Conservation (phyloP, 2,113 vertebrate species). For the Hypanus sabinus region DNA sequence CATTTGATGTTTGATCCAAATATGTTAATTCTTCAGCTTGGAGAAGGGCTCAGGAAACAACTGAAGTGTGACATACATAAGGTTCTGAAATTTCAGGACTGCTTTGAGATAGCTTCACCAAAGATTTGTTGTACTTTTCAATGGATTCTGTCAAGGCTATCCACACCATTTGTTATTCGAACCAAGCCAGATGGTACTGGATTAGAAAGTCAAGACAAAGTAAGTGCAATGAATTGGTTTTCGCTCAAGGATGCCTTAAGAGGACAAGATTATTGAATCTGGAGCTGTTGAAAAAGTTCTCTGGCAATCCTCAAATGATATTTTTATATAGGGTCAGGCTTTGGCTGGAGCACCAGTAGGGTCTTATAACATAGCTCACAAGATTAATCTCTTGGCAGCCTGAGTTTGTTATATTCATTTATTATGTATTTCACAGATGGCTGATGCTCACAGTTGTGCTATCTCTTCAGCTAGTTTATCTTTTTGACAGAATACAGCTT, state of each 20-base stretch:
- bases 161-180: slow-evolving; percentile 90
- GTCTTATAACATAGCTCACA: not conserved
- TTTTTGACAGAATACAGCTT: not conserved
- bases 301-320: not conserved
- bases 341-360: not conserved
- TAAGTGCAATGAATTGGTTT: slow-evolving; percentile 51
- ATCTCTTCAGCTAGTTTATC: not conserved
- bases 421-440: not conserved
- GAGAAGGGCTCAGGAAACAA: slow-evolving; percentile 85
- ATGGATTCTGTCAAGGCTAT: slow-evolving; percentile 79
- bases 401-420: not conserved
- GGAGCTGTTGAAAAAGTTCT: not conserved
- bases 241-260: not conserved
- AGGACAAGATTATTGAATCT: not conserved
- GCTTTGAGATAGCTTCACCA: slow-evolving; percentile 90
- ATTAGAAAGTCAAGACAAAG: slow-evolving; percentile 84
- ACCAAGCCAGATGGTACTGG: slow-evolving; percentile 72
- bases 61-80: slow-evolving; percentile 77
- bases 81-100: slow-evolving; percentile 78
- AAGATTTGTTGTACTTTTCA: slow-evolving; percentile 83
- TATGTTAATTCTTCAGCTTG: slow-evolving; percentile 87
- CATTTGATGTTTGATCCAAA: slow-evolving; percentile 85
- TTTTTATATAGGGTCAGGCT: not conserved
- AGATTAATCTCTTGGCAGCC: slow-evolving; percentile 5
- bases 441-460: not conserved